Base-by-base conservation (phyloP, 2,888 invertebrate genomes). In the Corythucha ciliata region DNA sequence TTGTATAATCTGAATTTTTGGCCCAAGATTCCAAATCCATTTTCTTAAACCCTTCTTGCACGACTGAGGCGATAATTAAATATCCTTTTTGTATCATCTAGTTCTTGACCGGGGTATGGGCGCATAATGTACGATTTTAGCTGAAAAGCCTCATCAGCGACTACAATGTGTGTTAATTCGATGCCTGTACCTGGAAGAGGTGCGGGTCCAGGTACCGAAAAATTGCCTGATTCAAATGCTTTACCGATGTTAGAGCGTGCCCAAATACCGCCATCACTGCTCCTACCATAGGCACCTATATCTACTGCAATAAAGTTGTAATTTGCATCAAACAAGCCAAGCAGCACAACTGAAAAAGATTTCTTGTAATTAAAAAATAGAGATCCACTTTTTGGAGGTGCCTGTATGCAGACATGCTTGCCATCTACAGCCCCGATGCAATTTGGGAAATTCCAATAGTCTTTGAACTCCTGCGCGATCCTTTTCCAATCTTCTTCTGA, bases 311-410 rank as follows among this genome's bases (percentile, higher is more conserved):
- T 36, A 25, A 53, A 53, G 34, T 42, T 53, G 42, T 53, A 53
- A 36, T 53, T 53, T 27, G 52, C 53, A 32, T 52, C 52, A 29
- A 40, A 47, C 18, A 48, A 33, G 10, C 33, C 52, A 21, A 52
- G 33, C 21, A 52, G 25, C 6, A 48, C 48, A 26, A 52, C 41
- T 7, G 47, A 48, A 39, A 32, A 48, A 32, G 25, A 40, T 14
- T 48, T 58, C 58, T 63, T 62, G 46, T 61, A 61, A 53, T 63
- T 63, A 51, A 52, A 63, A 57, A 55, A 64, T 16, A 52, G 24
- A 39, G 59, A 60, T 47, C 62, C 63, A 42, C 59, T 54, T 34
- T 51, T 41, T 32, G 57, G 56, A 33, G 63, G 60, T 47, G 58
- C 54, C 48, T 58, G 48, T 52, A 63, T 62, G 33, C 44, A 52